Evolutionary conservation across 2,888 invertebrate species (phyloP).

Genomic region (Dioctria linearis): DNA sequence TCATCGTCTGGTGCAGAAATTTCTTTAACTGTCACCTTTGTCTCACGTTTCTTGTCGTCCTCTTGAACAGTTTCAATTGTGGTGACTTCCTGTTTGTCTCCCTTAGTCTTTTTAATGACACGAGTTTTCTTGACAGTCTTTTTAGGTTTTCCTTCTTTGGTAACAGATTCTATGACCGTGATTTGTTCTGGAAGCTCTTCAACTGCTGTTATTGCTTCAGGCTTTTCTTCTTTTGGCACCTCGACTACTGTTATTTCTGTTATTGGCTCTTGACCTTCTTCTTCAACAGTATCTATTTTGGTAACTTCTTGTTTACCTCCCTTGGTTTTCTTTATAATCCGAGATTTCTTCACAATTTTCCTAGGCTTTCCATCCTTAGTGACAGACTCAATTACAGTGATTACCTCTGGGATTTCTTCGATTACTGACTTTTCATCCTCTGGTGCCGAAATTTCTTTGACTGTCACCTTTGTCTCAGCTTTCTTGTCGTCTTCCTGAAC

Average conservation of each 20-base stretch:
- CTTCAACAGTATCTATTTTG: conserved; percentile 63
- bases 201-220: conserved; percentile 57
- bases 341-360: conserved; percentile 64
- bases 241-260: conserved; percentile 58
- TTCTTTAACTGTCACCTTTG: conserved; percentile 63
- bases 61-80: conserved; percentile 60
- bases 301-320: conserved; percentile 62
- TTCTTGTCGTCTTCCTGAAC: conserved; percentile 60
- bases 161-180: conserved; percentile 62
- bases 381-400: conserved; percentile 40
- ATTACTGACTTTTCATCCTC: conserved; percentile 64
- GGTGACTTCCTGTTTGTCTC: conserved; percentile 63
- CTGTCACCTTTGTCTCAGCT: conserved; percentile 65
- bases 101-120: conserved; percentile 65
- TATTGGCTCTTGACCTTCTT: conserved; percentile 64
- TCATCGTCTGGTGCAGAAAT: conserved; percentile 57
- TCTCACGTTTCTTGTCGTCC: conserved; percentile 56
- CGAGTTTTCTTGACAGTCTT: conserved; percentile 65
- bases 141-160: conserved; percentile 64
- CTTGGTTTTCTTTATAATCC: conserved; percentile 61
- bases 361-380: conserved; percentile 60
- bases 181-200: conserved; percentile 66
- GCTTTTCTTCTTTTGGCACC: conserved; percentile 46
- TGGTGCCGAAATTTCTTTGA: conserved; percentile 63
- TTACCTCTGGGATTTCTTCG: conserved; percentile 66